These are phyloP conservation scores for Salarias fasciatus DNA, from an alignment of 2,797 vertebrate species.

Conservation along the genomic window DNA sequence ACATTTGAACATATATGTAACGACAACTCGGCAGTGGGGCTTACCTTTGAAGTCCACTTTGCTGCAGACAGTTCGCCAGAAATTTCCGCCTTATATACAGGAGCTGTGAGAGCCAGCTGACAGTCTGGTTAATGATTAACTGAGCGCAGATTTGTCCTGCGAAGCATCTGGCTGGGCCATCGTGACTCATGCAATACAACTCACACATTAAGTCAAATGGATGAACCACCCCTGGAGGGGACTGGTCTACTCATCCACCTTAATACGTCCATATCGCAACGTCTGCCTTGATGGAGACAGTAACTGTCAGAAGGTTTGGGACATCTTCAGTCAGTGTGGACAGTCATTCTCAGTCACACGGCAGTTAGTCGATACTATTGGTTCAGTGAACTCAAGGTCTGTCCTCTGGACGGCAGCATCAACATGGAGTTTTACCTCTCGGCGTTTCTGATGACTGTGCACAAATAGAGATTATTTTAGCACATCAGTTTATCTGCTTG, in stretches of 20 bases:
- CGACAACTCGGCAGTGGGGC: conserved; percentile 4
- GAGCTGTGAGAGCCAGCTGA: conserved; percentile 51
- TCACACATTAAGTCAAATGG: conserved; percentile 18
- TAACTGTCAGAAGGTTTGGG: no score
- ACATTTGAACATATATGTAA: no score
- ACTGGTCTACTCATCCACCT: neutral
- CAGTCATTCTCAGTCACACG: neutral
- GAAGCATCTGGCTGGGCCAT: conserved; percentile 18
- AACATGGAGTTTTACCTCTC: no score
- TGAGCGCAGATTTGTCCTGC: conserved; percentile 7
- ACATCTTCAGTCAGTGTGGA: no score
- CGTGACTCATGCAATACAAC: conserved; percentile 51
- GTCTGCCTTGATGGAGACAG: no score
- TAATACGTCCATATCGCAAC: no score
- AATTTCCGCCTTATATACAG: conserved; percentile 61
- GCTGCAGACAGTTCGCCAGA: conserved; percentile 53
- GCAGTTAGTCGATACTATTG: neutral
- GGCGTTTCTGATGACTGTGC: no score
- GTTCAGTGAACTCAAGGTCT: neutral
- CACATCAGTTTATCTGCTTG: no score
- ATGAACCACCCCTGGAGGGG: neutral
- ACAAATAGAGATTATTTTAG: no score
- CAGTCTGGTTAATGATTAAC: conserved; percentile 65
- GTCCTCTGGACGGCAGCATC: neutral
- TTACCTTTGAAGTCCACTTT: conserved; percentile 69